Percentiles rank a stretch among this genome's conserved stretches.
Conservation (phyloP, 2,888 invertebrate species). For the Crossocerus cetratus region DNA sequence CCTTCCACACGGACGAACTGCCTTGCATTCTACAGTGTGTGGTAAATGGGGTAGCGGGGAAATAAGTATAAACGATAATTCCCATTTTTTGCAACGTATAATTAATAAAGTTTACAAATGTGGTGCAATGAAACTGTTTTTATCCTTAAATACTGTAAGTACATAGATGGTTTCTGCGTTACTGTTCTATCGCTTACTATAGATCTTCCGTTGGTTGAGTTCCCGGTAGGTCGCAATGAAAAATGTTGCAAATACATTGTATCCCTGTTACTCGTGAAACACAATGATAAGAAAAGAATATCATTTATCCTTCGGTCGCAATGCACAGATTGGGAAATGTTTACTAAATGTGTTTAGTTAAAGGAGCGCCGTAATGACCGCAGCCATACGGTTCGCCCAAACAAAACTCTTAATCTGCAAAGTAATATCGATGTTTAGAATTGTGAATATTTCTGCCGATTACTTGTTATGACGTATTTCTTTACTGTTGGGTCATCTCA, state of each 20-base stretch:
- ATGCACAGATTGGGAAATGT: too few relatives aligned
- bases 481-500: too few relatives aligned
- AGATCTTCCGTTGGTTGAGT: conserved; percentile 26
- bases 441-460: too few relatives aligned
- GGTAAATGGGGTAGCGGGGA: background rate
- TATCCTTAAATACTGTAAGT: conserved; percentile 61
- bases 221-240: conserved; percentile 24
- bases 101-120: conserved; percentile 70
- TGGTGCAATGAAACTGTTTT: conserved; percentile 63
- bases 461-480: too few relatives aligned
- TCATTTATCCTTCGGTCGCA: too few relatives aligned
- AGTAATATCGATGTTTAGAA: too few relatives aligned
- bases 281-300: too few relatives aligned
- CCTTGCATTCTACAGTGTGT: background rate
- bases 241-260: conserved; percentile 8
- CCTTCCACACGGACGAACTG: background rate
- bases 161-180: conserved; percentile 55
- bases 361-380: too few relatives aligned
- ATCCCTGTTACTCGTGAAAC: too few relatives aligned
- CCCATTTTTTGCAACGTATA: conserved; percentile 64
- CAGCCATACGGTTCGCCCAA: too few relatives aligned
- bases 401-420: too few relatives aligned
- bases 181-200: conserved; percentile 36
- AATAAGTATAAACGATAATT: conserved; percentile 23
- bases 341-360: too few relatives aligned